phyloP scores from a whole-genome alignment of 2,888 invertebrate genomes.

The Agrenia bidenticulata region DNA sequence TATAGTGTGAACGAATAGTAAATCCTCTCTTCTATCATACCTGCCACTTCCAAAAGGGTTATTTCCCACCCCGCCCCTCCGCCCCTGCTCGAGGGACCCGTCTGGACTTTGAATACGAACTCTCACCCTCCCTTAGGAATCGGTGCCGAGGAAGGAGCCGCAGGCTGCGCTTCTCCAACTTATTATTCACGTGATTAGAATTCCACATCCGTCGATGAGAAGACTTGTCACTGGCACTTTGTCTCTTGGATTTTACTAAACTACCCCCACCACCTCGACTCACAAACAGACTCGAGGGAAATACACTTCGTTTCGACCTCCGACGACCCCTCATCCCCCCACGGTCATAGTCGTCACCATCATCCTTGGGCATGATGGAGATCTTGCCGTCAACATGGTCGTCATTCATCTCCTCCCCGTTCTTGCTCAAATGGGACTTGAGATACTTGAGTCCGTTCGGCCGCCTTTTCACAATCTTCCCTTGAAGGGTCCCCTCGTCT shows the following conservation, averaged over 20 bases:
- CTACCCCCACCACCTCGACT: neutral
- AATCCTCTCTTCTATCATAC: no score
- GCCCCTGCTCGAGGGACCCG: no score
- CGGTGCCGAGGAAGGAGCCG: no score
- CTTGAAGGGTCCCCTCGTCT: conserved; percentile 28
- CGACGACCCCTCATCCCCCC: neutral
- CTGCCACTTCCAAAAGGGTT: no score
- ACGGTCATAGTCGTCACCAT: neutral
- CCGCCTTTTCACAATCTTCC: conserved; percentile 32
- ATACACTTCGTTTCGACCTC: neutral
- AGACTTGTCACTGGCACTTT: conserved; percentile 2
- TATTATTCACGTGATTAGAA: neutral
- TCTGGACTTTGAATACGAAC: no score
- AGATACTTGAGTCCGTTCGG: neutral
- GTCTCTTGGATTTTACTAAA: neutral
- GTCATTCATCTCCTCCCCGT: conserved; percentile 19
- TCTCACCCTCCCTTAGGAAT: no score
- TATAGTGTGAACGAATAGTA: no score
- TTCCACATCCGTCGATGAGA: neutral
- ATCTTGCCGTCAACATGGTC: conserved; percentile 33
- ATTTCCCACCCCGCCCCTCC: no score
- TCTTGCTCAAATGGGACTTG: conserved; percentile 7
- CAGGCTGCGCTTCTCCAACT: no score
- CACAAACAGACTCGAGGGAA: neutral
- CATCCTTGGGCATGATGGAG: conserved; percentile 27